These are phyloP conservation scores for Platygyra sinensis DNA, from an alignment of 64 coral and sea anemone genomes.

Conservation along the genomic window DNA sequence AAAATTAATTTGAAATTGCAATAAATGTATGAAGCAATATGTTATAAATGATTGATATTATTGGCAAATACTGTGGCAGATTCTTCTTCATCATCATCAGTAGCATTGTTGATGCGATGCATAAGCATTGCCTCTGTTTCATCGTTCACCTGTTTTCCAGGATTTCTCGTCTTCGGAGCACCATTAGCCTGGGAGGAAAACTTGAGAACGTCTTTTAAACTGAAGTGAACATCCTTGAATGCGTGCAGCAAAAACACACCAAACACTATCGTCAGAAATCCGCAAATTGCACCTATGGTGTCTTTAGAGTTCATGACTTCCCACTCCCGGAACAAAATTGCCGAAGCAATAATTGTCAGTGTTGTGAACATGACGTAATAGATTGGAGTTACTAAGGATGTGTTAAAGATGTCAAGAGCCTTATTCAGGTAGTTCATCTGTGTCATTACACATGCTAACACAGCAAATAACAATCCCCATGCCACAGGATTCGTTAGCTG, in stretches of 20 bases:
- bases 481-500: slow-evolving; percentile 81
- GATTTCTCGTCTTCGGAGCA: background rate
- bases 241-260: slow-evolving; percentile 97
- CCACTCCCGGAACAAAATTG: slow-evolving; percentile 99
- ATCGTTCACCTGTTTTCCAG: background rate
- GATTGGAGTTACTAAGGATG: slow-evolving; percentile 93
- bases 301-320: slow-evolving; percentile 84
- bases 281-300: slow-evolving; percentile 89
- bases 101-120: background rate
- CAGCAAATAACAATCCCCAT: slow-evolving; percentile 81
- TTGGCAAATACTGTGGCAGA: slow-evolving; percentile 23
- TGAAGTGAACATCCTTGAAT: slow-evolving; percentile 92
- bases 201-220: slow-evolving; percentile 78
- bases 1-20: slow-evolving; percentile 5
- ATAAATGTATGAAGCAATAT: background rate
- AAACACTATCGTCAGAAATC: slow-evolving; percentile 88
- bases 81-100: slow-evolving; percentile 55
- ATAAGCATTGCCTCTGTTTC: slow-evolving; percentile 52
- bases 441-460: slow-evolving; percentile 78
- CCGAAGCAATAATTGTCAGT: slow-evolving; percentile 97
- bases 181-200: slow-evolving; percentile 38
- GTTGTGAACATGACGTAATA: slow-evolving; percentile 99
- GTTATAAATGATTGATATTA: slow-evolving; percentile 54
- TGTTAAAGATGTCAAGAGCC: slow-evolving; percentile 98
- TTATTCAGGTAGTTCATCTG: slow-evolving; percentile 99